Base-by-base conservation (phyloP, 1,140 invertebrate genomes). In the Archegozetes longisetosus region DNA sequence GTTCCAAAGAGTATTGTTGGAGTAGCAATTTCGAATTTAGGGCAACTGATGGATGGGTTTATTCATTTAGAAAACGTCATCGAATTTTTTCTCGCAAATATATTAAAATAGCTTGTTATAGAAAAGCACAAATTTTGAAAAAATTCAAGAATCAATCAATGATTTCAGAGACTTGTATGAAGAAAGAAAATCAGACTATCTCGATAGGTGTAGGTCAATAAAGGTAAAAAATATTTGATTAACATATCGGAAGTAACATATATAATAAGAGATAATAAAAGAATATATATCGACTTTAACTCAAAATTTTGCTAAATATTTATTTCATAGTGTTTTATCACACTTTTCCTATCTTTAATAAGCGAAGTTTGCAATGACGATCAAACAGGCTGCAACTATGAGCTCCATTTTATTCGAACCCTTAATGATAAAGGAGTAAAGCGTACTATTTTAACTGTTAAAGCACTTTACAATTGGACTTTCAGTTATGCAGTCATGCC, bases 401-500 rank as follows among this genome's bases (percentile, higher is more conserved):
- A 40, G 17, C 17, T 17, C 6, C 32, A 40, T 40, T 40, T 17
- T 9, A 40, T 40, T 9, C 6, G 32, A 40, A 40, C 32, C 17
- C 17, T 40, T 9, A 9, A 6, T 9, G 32, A 40, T 40, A 40
- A 40, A 40, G 32, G 32, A 6, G 32, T 9, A 17, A 40, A 6
- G 17, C 6, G 6, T 9, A 40, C 32, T 40, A 9, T 17, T 9
- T 40, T 40, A 40, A 9, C 32, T 40, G 32, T 40, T 17, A 40
- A 17, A 40, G 32, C 32, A 40, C 17, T 40, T 6, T 40, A 9
- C 17, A 17, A 40, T 17, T 40, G 32, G 6, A 53, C 26, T 2
- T 6, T 56, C 55, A 26, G 24, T 13, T 60, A 60, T 40, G 55
- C 58, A 2, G 46, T 54, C 26, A 24, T 32, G 29, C 58, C 58